Evolutionary conservation across 1,140 invertebrate species (phyloP).

Genomic region (Caenorhabditis remanei): DNA sequence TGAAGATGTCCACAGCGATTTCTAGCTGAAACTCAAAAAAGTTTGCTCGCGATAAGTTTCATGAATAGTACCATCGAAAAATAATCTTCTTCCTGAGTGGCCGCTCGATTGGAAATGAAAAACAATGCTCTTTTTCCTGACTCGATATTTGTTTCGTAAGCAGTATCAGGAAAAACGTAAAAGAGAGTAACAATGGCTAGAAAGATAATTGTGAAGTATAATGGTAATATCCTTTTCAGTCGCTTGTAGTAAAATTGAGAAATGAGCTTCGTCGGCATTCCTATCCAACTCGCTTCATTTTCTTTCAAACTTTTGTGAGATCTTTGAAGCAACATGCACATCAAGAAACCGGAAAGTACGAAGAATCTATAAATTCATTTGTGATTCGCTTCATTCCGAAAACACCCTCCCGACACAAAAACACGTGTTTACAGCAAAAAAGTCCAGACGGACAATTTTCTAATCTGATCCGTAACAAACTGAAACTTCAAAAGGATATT

Average conservation of each 20-base stretch:
- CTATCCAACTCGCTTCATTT: not conserved
- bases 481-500: too few relatives aligned
- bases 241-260: not conserved
- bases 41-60: not conserved
- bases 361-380: not conserved
- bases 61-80: not conserved
- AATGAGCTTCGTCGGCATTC: not conserved
- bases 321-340: conserved; percentile 9
- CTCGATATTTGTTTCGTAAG: not conserved
- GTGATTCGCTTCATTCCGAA: too few relatives aligned
- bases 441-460: too few relatives aligned
- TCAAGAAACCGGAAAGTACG: not conserved
- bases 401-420: too few relatives aligned
- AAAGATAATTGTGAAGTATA: not conserved
- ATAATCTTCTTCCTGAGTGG: not conserved
- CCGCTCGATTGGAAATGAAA: not conserved
- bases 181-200: not conserved
- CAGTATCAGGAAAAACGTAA: not conserved
- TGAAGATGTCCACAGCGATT: not conserved
- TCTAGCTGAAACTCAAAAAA: not conserved
- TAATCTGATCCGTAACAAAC: too few relatives aligned
- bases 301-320: not conserved
- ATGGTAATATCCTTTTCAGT: not conserved
- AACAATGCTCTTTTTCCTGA: not conserved
- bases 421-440: too few relatives aligned